phyloP scores from a whole-genome alignment of 2,797 vertebrate species.

The Trematomus bernacchii region DNA sequence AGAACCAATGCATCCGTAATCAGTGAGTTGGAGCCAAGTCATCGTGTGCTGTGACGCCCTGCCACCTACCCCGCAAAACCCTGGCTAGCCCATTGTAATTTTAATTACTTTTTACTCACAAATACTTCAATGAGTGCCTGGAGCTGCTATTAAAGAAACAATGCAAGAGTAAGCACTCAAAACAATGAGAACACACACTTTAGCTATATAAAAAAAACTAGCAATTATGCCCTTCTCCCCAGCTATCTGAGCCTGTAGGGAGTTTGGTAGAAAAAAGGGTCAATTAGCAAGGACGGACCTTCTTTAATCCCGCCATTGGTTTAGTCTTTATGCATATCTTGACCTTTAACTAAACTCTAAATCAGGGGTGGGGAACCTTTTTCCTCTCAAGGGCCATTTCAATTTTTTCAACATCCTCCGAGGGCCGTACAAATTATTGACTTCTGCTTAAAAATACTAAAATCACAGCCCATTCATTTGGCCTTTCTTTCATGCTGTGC shows the following conservation, averaged over 20 bases:
- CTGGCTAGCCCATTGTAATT: conserved; percentile 65
- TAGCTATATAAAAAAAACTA: conserved; percentile 54
- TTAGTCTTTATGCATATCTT: conserved; percentile 34
- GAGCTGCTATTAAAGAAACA: conserved; percentile 80
- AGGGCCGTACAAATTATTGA: too few species aligned
- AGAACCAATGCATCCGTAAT: conserved; percentile 79
- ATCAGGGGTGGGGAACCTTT: too few species aligned
- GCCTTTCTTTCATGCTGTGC: too few species aligned
- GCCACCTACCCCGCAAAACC: conserved; percentile 52
- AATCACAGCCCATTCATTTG: too few species aligned
- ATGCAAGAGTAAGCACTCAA: conserved; percentile 56
- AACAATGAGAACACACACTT: conserved; percentile 73
- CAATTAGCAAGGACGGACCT: conserved; percentile 48
- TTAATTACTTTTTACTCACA: conserved; percentile 83
- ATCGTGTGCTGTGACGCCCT: conserved; percentile 7
- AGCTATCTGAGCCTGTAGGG: conserved; percentile 27
- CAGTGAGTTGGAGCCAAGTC: conserved; percentile 51
- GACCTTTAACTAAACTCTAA: conserved; percentile 26
- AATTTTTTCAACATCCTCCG: too few species aligned
- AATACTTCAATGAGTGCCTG: conserved; percentile 78
- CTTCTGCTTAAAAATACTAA: too few species aligned
- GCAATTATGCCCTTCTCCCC: conserved; percentile 54
- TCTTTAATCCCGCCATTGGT: conserved; percentile 30
- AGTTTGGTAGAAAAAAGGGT: conserved; percentile 41
- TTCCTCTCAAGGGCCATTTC: too few species aligned